Evolutionary conservation across 1,140 invertebrate species (phyloP), one percentile per base, ranked within the genome.

Genomic region (Euwallacea similis): DNA sequence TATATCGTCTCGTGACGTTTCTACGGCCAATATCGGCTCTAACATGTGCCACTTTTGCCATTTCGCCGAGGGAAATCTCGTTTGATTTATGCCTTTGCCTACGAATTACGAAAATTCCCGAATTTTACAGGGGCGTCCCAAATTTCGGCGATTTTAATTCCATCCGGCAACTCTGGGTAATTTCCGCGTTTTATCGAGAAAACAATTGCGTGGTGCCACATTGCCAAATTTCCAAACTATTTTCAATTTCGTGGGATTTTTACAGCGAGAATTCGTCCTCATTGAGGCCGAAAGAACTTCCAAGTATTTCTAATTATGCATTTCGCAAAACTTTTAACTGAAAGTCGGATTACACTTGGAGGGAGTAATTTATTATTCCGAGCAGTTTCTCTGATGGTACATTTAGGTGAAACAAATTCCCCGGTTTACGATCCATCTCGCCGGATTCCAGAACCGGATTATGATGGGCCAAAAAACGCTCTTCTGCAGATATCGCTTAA

Each of bases 11-110:
- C 42, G 63, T 54, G 63, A 65, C 63, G 54, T 65, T 65, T 54
- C 15, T 65, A 54, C 54, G 41, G 63, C 63, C 63, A n/a, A 54
- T 65, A 65, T 65, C 42, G 63, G 46, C 47, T 54, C 63, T 65
- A 65, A 65, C 63, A 65, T 65, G 63, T 65, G 63, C 63, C 54
- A 65, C 63, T 2, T 65, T 65, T 50, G 46, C 63, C 46, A 50
- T 41, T 55, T n/a, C 53, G 53, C 63, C 53, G 46, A 55, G 63
- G 63, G 53, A 65, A 65, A 65, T 65, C 46, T 65, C 33, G 7
- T 65, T 65, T 65, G 63, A 65, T 65, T 65, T 65, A 65, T 65
- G 63, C 54, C 54, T 65, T 65, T 65, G 44, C 54, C 54, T 55
- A 54, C 53, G 54, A 65, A 65, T 65, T 65, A 54, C 63, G 53